Evolutionary conservation across 2,113 vertebrate genomes (phyloP), one percentile per base, ranked within the genome.

Genomic region (Rallus limicola): DNA sequence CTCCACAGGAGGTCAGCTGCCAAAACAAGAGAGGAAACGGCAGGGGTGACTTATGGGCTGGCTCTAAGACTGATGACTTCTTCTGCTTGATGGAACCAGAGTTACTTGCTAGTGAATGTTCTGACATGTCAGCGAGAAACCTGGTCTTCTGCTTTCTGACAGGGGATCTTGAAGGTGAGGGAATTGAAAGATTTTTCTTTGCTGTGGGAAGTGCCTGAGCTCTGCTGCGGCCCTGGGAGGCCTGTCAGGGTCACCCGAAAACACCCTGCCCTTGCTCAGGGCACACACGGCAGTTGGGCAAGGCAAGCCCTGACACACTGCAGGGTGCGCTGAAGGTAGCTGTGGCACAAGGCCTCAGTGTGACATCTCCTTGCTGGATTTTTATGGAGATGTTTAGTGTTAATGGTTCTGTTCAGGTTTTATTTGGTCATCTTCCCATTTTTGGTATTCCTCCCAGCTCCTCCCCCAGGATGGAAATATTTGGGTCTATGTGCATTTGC

Each of bases 1-100:
- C 96, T 95, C 96, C 68, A 81, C 53, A 83, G 94, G 96, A 97
- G 94, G 97, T 95, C 95, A 97, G 88, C 94, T 96, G 91, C 93
- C 96, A 97, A 97, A 94, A 96, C 68, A 87, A 60, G 62, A 85
- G 86, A 90, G 90, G 74, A 90, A 88, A 91, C 65, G 77, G 64
- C 9, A 18, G 76, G 79, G 58, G 46, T 91, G 95, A 96, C 44
- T 97, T 97, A 95, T 94, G 95, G 95, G 82, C 88, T 24, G 36
- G 63, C 75, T 86, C 0, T 68, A 90, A 95, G 82, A 93, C 77
- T 63, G 64, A 95, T 97, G 84, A 94, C 93, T 97, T 96, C 88
- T 97, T 95, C 56, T 85, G 83, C 71, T 68, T 90, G 62, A 88
- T 95, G 69, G 81, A 97, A 82, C 53, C 86, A 52, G 68, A 79